phyloP scores from a whole-genome alignment of 2,888 invertebrate genomes.

The Agrypnus murinus region DNA sequence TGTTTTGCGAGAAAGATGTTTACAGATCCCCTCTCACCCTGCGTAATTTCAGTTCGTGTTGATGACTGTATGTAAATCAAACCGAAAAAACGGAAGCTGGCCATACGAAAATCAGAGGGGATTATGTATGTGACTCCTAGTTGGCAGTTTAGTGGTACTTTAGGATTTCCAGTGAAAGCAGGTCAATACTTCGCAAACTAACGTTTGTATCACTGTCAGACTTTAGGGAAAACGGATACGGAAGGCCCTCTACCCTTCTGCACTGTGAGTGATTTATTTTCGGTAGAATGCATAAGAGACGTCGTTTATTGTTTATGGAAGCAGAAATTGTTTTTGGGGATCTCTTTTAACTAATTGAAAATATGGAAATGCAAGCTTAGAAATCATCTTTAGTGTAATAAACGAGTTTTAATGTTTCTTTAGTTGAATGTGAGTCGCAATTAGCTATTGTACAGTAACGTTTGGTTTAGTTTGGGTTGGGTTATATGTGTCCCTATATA shows the following conservation, averaged over 20 bases:
- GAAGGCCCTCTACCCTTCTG: neutral
- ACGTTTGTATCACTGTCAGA: slow-evolving; percentile 31
- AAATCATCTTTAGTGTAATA: too few relatives aligned
- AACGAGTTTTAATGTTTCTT: too few relatives aligned
- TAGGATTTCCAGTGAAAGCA: slow-evolving; percentile 16
- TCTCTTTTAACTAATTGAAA: slow-evolving; percentile 9
- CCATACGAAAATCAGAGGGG: slow-evolving; percentile 9
- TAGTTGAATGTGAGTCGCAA: too few relatives aligned
- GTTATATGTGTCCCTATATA: too few relatives aligned
- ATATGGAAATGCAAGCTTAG: neutral
- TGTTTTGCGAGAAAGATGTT: too few relatives aligned
- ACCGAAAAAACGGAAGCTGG: neutral
- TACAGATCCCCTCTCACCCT: neutral
- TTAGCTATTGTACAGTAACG: too few relatives aligned
- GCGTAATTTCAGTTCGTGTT: slow-evolving; percentile 2
- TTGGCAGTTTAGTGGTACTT: slow-evolving; percentile 8
- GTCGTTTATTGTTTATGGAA: neutral
- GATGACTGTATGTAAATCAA: slow-evolving; percentile 27
- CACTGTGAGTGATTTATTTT: slow-evolving; percentile 5
- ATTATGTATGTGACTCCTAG: slow-evolving; percentile 19
- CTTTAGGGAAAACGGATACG: slow-evolving; percentile 23
- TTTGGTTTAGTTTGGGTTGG: too few relatives aligned
- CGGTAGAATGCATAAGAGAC: neutral
- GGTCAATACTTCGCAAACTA: slow-evolving; percentile 27
- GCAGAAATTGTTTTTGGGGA: slow-evolving; percentile 6